Evolutionary conservation across 2,113 vertebrate species (phyloP).

Genomic region (Eolophus roseicapilla): DNA sequence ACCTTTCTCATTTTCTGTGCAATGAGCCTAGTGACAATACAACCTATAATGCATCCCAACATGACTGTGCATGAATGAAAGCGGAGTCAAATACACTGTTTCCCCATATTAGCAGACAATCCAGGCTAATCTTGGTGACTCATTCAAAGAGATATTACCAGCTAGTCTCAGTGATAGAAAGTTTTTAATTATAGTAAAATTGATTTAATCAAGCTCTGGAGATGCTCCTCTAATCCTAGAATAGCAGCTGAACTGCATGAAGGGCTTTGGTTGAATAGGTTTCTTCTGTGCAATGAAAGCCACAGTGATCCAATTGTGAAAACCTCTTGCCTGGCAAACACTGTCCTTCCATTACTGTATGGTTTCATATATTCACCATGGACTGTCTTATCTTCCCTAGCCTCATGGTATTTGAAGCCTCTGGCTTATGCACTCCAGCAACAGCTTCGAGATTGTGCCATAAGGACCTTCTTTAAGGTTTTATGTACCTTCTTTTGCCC

Average conservation of each 20-base stretch:
- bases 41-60: neutral
- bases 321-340: neutral
- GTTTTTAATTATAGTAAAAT: neutral
- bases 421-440: neutral
- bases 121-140: neutral
- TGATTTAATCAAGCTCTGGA: neutral
- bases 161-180: neutral
- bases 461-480: neutral
- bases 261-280: neutral
- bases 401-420: neutral
- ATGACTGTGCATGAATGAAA: neutral
- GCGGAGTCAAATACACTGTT: neutral
- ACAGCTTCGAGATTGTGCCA: neutral
- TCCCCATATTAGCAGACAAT: neutral
- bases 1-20: neutral
- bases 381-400: neutral
- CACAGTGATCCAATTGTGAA: neutral
- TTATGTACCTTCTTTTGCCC: neutral
- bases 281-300: neutral
- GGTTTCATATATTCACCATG: neutral
- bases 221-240: neutral
- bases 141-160: neutral
- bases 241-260: neutral
- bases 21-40: neutral
- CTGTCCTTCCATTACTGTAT: neutral